Evolutionary conservation across 2,888 invertebrate species (phyloP).

Genomic region (Cosmopolites sordidus): DNA sequence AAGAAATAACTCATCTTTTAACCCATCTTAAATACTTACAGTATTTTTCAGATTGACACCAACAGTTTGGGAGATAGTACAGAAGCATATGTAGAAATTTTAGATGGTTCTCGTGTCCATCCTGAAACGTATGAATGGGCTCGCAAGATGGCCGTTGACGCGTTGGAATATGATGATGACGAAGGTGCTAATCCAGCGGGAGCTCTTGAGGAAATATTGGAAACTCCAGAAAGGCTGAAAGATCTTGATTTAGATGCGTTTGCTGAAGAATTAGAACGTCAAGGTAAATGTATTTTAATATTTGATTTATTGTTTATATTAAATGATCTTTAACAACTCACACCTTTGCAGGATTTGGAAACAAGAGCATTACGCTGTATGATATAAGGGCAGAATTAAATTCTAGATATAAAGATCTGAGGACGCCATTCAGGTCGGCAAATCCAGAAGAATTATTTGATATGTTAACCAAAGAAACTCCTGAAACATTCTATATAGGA

Average conservation of each 20-base stretch:
- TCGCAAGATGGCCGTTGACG: slow-evolving; percentile 99
- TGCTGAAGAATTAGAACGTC: slow-evolving; percentile 93
- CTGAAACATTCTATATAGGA: slow-evolving; percentile 86
- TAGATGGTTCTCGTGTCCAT: slow-evolving; percentile 97
- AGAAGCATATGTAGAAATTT: slow-evolving; percentile 90
- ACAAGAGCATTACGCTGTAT: slow-evolving; percentile 91
- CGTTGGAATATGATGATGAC: slow-evolving; percentile 96
- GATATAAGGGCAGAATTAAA: slow-evolving; percentile 96
- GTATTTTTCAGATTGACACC: slow-evolving; percentile 72
- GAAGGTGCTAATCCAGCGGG: slow-evolving; percentile 95
- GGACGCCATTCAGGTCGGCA: slow-evolving; percentile 72
- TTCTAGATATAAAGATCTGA: slow-evolving; percentile 85
- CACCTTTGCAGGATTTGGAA: slow-evolving; percentile 48
- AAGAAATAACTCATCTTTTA: not conserved
- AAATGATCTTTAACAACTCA: slow-evolving; percentile 6
- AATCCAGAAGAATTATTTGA: slow-evolving; percentile 88
- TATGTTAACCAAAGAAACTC: slow-evolving; percentile 92
- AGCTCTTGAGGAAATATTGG: slow-evolving; percentile 94
- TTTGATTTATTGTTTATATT: slow-evolving; percentile 2
- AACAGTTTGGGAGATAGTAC: slow-evolving; percentile 91
- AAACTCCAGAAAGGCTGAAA: slow-evolving; percentile 88
- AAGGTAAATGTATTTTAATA: slow-evolving; percentile 48
- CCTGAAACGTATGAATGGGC: slow-evolving; percentile 99
- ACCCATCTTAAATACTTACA: not conserved
- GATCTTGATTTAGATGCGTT: slow-evolving; percentile 98